Evolutionary conservation across 2,113 vertebrate species (phyloP).

Genomic region (Pelvicachromis taeniatus): DNA sequence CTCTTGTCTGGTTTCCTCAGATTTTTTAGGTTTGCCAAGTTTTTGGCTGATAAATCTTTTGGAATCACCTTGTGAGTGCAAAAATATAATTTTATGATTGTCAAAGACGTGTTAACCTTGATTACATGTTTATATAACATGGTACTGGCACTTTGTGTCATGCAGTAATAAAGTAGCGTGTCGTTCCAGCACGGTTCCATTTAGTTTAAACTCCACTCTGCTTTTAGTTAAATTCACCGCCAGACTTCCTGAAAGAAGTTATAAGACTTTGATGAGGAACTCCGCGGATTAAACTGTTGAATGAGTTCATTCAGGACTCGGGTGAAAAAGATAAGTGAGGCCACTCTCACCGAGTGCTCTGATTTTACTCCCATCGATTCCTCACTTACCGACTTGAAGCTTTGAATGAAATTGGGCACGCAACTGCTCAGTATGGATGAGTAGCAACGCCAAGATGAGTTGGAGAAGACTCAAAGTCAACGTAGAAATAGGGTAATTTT

Average conservation of each 20-base stretch:
- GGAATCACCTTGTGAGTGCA: not conserved
- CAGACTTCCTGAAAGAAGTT: not conserved
- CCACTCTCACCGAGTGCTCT: not conserved
- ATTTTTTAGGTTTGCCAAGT: too few relatives aligned
- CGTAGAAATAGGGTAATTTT: not conserved
- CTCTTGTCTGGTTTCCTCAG: not conserved
- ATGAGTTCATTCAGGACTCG: not conserved
- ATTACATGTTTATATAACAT: not conserved
- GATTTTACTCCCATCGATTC: not conserved
- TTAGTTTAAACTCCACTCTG: not conserved
- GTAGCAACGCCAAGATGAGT: not conserved
- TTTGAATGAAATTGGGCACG: not conserved
- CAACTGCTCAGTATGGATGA: slow-evolving; percentile 12
- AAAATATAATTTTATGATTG: too few relatives aligned
- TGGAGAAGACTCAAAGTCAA: not conserved
- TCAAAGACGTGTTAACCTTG: not conserved
- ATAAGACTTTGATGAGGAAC: not conserved
- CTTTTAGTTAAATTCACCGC: not conserved
- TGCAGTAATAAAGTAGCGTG: not conserved
- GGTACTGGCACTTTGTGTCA: not conserved
- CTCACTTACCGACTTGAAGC: not conserved
- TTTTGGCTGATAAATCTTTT: not conserved
- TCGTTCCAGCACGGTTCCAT: not conserved
- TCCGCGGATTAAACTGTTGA: not conserved
- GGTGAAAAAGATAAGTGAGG: not conserved